phyloP scores from a whole-genome alignment of 1,140 invertebrate genomes.

The Drosophila nebulosa region DNA sequence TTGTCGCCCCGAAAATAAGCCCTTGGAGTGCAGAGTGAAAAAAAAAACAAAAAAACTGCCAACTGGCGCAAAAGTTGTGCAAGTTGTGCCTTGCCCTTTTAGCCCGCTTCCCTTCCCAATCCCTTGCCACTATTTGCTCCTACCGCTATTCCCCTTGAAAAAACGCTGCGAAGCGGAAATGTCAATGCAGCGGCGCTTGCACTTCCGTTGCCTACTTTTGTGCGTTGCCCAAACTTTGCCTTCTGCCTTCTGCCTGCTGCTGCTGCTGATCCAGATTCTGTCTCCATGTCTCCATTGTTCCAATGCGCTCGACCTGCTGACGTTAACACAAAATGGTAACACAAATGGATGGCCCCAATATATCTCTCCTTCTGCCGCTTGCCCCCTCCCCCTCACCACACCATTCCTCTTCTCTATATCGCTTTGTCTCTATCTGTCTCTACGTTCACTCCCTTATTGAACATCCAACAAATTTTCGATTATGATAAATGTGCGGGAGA shows the following conservation, averaged over 20 bases:
- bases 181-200: conserved; percentile 76
- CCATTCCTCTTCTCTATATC: conserved; percentile 28
- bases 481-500: conserved; percentile 63
- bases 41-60: conserved; percentile 27
- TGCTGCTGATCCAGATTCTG: conserved; percentile 29
- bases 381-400: neutral
- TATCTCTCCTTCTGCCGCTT: neutral
- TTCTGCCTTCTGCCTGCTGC: conserved; percentile 10
- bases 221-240: conserved; percentile 61
- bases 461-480: conserved; percentile 57
- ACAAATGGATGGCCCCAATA: conserved; percentile 61
- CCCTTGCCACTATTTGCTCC: neutral
- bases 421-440: conserved; percentile 20
- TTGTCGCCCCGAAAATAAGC: conserved; percentile 35
- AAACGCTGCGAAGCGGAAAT: conserved; percentile 74
- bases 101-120: neutral
- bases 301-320: conserved; percentile 66
- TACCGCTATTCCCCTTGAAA: conserved; percentile 14
- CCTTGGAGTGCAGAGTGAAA: conserved; percentile 7
- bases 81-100: conserved; percentile 28
- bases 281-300: conserved; percentile 53
- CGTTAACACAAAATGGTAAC: conserved; percentile 77
- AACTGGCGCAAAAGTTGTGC: conserved; percentile 63
- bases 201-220: conserved; percentile 69
- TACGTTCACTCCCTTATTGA: neutral